Evolutionary conservation across 2,797 vertebrate genomes (phyloP).

Genomic region (Alcedo quadribrachys): DNA sequence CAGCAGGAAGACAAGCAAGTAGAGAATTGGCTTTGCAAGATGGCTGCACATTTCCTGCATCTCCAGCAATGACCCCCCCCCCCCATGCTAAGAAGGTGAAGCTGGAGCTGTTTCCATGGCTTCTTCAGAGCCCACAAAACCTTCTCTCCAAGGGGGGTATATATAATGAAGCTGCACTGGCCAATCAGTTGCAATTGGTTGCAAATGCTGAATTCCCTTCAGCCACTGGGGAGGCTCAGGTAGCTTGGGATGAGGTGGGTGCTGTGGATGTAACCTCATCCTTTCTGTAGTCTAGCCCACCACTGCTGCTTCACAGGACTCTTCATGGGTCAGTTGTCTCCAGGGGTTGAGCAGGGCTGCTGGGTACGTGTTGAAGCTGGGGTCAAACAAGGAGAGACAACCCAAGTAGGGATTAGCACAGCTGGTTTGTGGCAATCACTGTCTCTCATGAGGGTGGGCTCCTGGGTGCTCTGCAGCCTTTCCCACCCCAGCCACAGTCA

Average conservation of each 20-base stretch:
- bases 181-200: not conserved
- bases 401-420: accelerated
- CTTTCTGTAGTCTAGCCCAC: not conserved
- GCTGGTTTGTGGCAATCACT: accelerated
- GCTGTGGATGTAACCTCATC: not conserved
- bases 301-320: not conserved
- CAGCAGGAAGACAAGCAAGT: not conserved
- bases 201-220: not conserved
- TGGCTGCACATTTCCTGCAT: accelerated
- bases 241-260: not conserved
- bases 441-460: accelerated
- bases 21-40: not conserved
- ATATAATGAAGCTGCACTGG: not conserved
- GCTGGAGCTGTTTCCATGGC: not conserved
- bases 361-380: not conserved
- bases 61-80: too few species aligned
- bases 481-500: not conserved
- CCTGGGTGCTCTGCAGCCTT: not conserved
- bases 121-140: not conserved
- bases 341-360: not conserved
- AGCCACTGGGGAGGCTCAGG: not conserved
- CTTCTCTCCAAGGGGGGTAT: not conserved
- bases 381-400: not conserved
- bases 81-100: accelerated
- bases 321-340: not conserved